Base-by-base conservation (phyloP, 2,888 invertebrate species). In the Sicus ferrugineus region DNA sequence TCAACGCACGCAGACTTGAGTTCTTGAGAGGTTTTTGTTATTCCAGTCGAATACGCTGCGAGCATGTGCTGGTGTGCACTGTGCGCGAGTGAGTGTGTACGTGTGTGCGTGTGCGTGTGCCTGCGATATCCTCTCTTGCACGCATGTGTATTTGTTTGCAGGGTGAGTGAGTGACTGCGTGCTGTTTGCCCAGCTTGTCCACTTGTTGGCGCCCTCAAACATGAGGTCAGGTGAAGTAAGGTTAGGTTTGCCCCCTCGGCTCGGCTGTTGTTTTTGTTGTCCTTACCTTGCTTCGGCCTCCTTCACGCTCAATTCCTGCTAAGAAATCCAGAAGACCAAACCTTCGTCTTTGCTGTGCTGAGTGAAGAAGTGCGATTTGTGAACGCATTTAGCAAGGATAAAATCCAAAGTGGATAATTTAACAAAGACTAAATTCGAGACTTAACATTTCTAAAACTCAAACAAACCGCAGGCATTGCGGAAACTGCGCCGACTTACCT, bases 1-100 rank as follows among this genome's bases (percentile, higher is more conserved):
- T 67, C 58, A 67, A 28, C 31, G 31, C 7, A 46, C 31, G 48
- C 58, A 31, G 34, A 19, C 30, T n/a, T 21, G 16, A n/a, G 48
- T 46, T 46, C 50, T 52, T 64, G 64, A 66, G 66, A 58, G 66
- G 38, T 66, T 58, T 42, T 50, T 66, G 56, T 66, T 56, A 48
- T 48, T 67, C 42, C 67, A 46, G 46, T 26, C 9, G 34, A 31
- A 38, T 52, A 50, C 54, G 54, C 38, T 34, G 21, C 14, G 34
- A 65, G 59, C 23, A 48, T 26, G 28, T 54, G 23, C 14, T 54
- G 28, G 26, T 23, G 54, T 9, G 19, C 19, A 52, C 21, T 21
- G 52, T 52, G 19, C 21, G 52, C 21, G 21, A 23, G 14, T 23
- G 26, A 26, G 4, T 59, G 38, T n/a, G 31, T 59, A 14, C 7